Evolutionary conservation across 2,113 vertebrate species (phyloP).

Genomic region (Indri indri): DNA sequence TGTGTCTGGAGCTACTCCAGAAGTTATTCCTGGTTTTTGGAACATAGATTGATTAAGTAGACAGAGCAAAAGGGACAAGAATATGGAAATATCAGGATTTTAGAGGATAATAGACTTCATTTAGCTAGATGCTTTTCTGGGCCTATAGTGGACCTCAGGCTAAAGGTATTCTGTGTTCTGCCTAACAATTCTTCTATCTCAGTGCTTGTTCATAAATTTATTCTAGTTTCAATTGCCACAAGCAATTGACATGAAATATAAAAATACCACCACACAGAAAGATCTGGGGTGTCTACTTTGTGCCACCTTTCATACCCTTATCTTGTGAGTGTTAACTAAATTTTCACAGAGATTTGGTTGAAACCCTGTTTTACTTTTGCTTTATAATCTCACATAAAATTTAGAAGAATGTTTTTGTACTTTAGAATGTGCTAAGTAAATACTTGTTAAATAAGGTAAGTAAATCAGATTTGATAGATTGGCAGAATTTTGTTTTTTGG

Average conservation of each 20-base stretch:
- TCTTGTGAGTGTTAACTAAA: background rate
- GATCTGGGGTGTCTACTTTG: background rate
- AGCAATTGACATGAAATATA: background rate
- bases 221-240: background rate
- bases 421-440: background rate
- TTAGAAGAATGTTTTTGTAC: background rate
- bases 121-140: background rate
- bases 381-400: background rate
- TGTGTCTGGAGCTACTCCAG: background rate
- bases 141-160: background rate
- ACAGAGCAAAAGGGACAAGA: background rate
- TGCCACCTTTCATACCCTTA: background rate
- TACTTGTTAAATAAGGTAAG: background rate
- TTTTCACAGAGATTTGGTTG: background rate
- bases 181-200: background rate
- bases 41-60: background rate
- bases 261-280: background rate
- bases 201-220: background rate
- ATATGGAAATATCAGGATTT: background rate
- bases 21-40: background rate
- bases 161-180: background rate
- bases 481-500: background rate
- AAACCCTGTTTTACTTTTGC: background rate
- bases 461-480: conserved; percentile 4
- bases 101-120: background rate